phyloP scores from a whole-genome alignment of 2,888 invertebrate genomes.

The Eupelmus urozonus region DNA sequence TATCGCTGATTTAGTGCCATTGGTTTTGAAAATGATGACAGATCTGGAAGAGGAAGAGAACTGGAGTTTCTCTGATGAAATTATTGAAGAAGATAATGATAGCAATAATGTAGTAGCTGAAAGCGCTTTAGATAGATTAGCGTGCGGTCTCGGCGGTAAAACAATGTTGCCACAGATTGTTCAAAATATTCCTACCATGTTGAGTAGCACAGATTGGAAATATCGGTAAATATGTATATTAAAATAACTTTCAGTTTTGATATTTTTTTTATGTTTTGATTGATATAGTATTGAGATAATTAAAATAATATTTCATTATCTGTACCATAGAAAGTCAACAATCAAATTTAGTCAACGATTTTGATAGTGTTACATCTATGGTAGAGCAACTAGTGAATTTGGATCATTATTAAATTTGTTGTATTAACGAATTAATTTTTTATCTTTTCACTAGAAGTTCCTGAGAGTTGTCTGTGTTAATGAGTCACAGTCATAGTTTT shows the following conservation, averaged over 20 bases:
- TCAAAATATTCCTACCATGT: conserved; percentile 90
- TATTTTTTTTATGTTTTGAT: conserved; percentile 46
- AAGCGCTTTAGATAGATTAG: conserved; percentile 96
- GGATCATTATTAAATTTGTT: conserved; percentile 30
- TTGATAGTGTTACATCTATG: conserved; percentile 53
- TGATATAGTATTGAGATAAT: too few species aligned
- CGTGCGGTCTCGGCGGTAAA: conserved; percentile 97
- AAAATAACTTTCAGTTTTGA: conserved; percentile 48
- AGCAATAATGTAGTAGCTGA: conserved; percentile 97
- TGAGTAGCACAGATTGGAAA: conserved; percentile 89
- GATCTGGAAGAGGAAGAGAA: conserved; percentile 94
- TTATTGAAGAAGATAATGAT: conserved; percentile 95
- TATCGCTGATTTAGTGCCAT: conserved; percentile 87
- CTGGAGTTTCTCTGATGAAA: conserved; percentile 92
- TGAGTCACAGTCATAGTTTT: conserved; percentile 28
- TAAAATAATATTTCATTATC: too few species aligned
- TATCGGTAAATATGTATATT: conserved; percentile 83
- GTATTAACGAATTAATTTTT: conserved; percentile 47
- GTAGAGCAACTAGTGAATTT: conserved; percentile 39
- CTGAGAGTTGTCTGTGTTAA: conserved; percentile 46
- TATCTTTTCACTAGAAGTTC: conserved; percentile 27
- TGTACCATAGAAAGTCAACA: conserved; percentile 31
- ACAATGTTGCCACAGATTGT: conserved; percentile 94
- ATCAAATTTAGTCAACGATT: conserved; percentile 2
- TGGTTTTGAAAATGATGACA: conserved; percentile 95